Conservation (phyloP, 2,888 invertebrate species). For the Erebia epiphron region DNA sequence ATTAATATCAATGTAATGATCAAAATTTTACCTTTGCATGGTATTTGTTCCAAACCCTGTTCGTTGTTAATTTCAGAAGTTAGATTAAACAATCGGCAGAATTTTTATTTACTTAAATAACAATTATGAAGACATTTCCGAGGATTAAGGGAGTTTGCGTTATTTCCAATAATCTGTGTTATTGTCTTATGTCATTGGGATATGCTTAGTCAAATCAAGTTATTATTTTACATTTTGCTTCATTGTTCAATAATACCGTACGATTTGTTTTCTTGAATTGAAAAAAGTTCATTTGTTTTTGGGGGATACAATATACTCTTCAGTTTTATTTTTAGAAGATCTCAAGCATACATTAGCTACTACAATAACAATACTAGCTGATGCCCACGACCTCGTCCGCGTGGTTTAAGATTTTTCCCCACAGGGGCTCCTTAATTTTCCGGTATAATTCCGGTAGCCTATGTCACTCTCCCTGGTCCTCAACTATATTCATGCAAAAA, state of each 20-base stretch:
- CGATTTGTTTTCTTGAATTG: not conserved
- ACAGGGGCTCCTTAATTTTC: too few species aligned
- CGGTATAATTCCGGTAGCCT: too few species aligned
- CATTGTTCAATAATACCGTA: not conserved
- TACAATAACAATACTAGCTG: too few species aligned
- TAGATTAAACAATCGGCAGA: not conserved
- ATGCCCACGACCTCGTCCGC: too few species aligned
- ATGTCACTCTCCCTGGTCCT: too few species aligned
- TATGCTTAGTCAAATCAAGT: slow-evolving; percentile 50
- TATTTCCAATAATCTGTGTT: slow-evolving; percentile 20
- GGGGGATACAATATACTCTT: not conserved
- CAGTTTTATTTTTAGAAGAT: not conserved
- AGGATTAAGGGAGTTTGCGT: slow-evolving; percentile 31
- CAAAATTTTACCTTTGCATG: slow-evolving; percentile 52
- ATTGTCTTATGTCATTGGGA: slow-evolving; percentile 41
- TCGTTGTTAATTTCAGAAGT: not conserved
- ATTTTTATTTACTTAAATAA: not conserved
- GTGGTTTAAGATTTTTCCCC: too few species aligned
- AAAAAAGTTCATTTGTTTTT: not conserved
- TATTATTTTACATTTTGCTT: not conserved
- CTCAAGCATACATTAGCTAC: too few species aligned
- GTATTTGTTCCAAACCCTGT: slow-evolving; percentile 37
- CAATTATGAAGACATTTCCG: not conserved
- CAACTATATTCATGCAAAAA: too few species aligned
- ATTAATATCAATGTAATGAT: slow-evolving; percentile 16